A percentile compares a stretch with the other conserved stretches of the same genome.
These are phyloP conservation scores for Nasonia giraulti DNA, from an alignment of 1,140 invertebrate genomes.

Conservation along the genomic window DNA sequence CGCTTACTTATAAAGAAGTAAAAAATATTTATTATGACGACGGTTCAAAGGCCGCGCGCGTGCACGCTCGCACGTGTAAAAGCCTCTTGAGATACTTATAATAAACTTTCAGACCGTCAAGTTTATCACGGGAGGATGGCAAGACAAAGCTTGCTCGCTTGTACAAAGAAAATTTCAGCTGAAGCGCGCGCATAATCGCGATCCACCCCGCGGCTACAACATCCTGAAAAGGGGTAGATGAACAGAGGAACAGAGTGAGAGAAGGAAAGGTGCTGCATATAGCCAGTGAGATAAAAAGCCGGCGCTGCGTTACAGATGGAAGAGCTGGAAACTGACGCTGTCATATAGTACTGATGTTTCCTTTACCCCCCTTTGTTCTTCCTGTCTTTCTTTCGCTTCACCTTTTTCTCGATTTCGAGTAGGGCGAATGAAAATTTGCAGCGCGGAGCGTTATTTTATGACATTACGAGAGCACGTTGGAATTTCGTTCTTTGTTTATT, in stretches of 20 bases:
- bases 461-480: neutral
- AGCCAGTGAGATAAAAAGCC: neutral
- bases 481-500: constrained; percentile 28
- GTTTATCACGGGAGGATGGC: neutral
- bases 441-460: constrained; percentile 12
- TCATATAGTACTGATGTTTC: neutral
- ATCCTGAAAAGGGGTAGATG: constrained; percentile 10
- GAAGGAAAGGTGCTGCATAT: neutral
- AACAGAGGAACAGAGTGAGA: neutral
- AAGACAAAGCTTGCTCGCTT: constrained; percentile 23
- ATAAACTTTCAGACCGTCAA: constrained; percentile 21
- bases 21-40: neutral
- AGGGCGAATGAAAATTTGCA: neutral
- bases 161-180: constrained; percentile 38
- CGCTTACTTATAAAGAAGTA: neutral
- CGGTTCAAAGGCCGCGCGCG: neutral
- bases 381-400: neutral
- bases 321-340: constrained; percentile 10
- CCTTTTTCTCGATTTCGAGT: neutral
- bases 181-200: constrained; percentile 11
- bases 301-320: neutral
- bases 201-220: neutral
- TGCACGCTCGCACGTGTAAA: neutral
- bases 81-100: neutral
- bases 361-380: neutral